Percentiles rank a stretch among this genome's conserved stretches.
Conservation (phyloP, 2,113 vertebrate species). For the Scomber colias region DNA sequence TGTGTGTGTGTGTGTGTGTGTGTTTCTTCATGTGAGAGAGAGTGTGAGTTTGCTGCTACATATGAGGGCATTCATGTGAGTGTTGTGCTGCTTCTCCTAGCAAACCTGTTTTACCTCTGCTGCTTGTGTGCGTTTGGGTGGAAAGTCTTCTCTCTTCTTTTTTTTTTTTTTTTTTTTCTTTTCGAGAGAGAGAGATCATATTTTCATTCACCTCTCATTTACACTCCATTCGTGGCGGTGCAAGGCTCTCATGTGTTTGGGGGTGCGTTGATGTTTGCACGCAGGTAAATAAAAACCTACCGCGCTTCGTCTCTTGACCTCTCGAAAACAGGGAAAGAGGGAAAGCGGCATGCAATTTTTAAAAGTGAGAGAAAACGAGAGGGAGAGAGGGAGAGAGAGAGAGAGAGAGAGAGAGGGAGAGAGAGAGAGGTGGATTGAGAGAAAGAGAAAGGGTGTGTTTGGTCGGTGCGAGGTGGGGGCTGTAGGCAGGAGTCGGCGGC, state of each 20-base stretch:
- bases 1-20: conserved; percentile 24
- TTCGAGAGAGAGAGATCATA: conserved; percentile 1
- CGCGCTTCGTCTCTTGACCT: conserved; percentile 62
- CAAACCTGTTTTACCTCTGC: conserved; percentile 33
- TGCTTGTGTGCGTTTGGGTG: conserved; percentile 17
- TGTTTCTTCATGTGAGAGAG: neutral
- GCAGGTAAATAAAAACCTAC: conserved; percentile 60
- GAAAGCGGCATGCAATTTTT: conserved; percentile 31
- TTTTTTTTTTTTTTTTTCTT: too few relatives aligned
- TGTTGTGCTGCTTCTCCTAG: conserved; percentile 18
- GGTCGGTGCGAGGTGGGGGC: conserved; percentile 2
- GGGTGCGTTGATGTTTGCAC: conserved; percentile 19
- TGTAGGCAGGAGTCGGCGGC: conserved; percentile 62
- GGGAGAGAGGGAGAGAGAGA: neutral
- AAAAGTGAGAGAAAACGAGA: conserved; percentile 14
- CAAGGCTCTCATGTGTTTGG: conserved; percentile 11
- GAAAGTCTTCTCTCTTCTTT: conserved; percentile 12
- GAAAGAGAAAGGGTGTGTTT: conserved; percentile 31
- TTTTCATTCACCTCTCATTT: conserved; percentile 50
- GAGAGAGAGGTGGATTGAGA: neutral
- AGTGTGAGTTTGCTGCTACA: neutral
- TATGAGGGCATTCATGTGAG: conserved; percentile 23
- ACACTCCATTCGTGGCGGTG: conserved; percentile 3
- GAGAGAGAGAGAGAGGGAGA: neutral
- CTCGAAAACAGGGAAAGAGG: conserved; percentile 21